phyloP scores from a whole-genome alignment of 1,140 invertebrate species.

The Cotesia glomerata region DNA sequence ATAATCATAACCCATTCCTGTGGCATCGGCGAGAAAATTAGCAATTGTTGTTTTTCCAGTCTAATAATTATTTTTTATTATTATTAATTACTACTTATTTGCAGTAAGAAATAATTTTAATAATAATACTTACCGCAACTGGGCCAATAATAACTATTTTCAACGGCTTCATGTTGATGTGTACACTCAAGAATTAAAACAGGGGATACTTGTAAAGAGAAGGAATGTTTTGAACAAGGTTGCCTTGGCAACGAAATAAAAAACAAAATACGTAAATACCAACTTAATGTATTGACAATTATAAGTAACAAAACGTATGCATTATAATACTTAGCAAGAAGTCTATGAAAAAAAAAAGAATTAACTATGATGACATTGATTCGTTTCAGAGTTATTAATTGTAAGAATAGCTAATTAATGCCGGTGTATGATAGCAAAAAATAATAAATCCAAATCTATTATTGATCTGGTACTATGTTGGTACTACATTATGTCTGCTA shows the following conservation, averaged over 20 bases:
- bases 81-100: not conserved
- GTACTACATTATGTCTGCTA: no score
- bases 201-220: no score
- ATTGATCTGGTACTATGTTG: no score
- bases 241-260: constrained; percentile 6
- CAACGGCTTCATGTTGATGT: constrained; percentile 21
- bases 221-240: not conserved
- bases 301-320: no score
- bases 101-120: not conserved
- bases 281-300: not conserved
- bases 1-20: constrained; percentile 69
- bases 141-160: constrained; percentile 39
- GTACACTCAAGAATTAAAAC: not conserved
- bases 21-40: constrained; percentile 73
- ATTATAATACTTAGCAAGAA: no score
- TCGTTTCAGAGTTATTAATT: no score
- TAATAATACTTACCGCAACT: constrained; percentile 30
- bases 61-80: constrained; percentile 52
- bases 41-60: constrained; percentile 71
- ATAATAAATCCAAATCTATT: no score
- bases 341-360: no score
- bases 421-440: no score
- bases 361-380: no score
- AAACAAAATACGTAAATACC: not conserved
- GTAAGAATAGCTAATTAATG: no score